Base-by-base conservation (phyloP, 53 echinoderm and acorn worm species). In the Henricia sp. region DNA sequence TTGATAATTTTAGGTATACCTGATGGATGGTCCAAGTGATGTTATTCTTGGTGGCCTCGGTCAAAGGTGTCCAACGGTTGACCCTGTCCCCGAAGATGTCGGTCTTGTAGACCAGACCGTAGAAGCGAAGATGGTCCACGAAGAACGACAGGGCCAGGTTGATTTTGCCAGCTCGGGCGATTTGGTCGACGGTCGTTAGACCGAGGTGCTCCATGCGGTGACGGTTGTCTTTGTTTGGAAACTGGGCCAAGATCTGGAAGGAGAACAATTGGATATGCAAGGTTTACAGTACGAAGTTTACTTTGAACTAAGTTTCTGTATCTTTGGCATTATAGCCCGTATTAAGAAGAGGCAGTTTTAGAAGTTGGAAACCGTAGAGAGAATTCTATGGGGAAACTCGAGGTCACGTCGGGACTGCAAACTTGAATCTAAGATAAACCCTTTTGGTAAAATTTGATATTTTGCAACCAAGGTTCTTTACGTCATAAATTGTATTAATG, bases 121-220 rank as follows among this genome's bases (percentile, higher is more conserved):
- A 90, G 70, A 86, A 90, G 26, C 90, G 86, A 13, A 89, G 84
- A 27, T 89, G 89, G 40, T 89, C 89, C 20, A 89, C 89, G 14
- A 89, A 89, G 84, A 90, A 90, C 21, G 90, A 90, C 17, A 85
- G 56, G 5, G 60, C 78, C 24, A 86, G 46, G 42, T 86, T 80
- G 26, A 90, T 19, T 52, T 90, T 63, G 13, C 71, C 90, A 16
- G 85, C 80, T 30, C 82, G 80, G 40, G 50, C 48, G 28, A 86
- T 90, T 42, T 90, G 85, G 1, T 90, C 90, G 37, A 85, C 78
- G 0, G 82, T 78, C 52, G 55, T 90, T 8, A 90, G 51, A 2
- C 90, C 90, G 32, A 74, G 74, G 69, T 90, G 90, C 67, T 90
- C 90, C 90, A 90, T 78, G 25, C 90, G 69, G 37, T 90, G 90